Evolutionary conservation across 1,140 invertebrate genomes (phyloP), one percentile per base, ranked within the genome.

Genomic region (Onthophagus taurus): DNA sequence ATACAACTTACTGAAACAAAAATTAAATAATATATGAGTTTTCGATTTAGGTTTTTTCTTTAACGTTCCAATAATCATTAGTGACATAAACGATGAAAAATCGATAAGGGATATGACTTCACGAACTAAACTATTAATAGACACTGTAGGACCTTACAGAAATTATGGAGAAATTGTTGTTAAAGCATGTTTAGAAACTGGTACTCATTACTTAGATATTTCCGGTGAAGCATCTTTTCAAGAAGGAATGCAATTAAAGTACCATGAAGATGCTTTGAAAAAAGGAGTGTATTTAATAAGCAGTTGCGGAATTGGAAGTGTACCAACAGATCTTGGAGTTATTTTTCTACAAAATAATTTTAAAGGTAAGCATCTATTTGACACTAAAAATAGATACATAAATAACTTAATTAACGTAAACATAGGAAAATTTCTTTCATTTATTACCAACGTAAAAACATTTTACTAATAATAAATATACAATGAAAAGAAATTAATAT

Each of bases 141-240:
- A 92, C 62, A 89, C 84, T 68, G 85, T 86, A 48, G 92, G 91
- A 1, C 91, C 90, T 23, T 97, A 90, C 64, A 71, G 81, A 31
- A 82, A 89, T 57, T 89, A 80, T 68, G 94, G 94, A 3, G 89
- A 96, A 59, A 68, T 78, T 11, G 85, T 97, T n/a, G 81, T 97
- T 0, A 82, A 83, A 57, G 86, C 90, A 3, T 94, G 91, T 52
- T 76, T 98, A 31, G 78, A 81, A 38, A 74, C 76, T 36, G 75
- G 75, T 47, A 81, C 90, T 0, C 80, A 92, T 70, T 82, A 95
- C 63, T 75, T 97, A 4, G 94, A 98, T 69, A 80, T 97, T 12
- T 86, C 78, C 63, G 92, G 88, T 9, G 93, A 97, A 67, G 83
- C 89, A 1, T 72, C 80, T 65, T 96, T 79, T 57, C 80, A 96